phyloP scores from a whole-genome alignment of 1,140 invertebrate species.

The Tigriopus japonicus region DNA sequence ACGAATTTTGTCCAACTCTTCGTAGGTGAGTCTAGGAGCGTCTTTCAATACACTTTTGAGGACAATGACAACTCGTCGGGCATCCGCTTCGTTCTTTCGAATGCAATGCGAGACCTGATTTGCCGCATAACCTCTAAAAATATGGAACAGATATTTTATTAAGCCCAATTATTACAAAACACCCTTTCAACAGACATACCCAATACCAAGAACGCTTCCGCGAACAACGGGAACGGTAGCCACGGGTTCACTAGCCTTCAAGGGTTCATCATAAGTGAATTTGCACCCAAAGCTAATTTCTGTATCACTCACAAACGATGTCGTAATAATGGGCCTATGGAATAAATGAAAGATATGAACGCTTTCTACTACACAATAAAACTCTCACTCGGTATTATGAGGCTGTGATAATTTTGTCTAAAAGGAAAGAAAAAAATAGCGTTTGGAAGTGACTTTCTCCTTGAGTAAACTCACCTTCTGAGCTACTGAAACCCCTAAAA shows the following conservation, averaged over 20 bases:
- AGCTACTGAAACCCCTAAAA: no score
- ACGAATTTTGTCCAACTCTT: neutral
- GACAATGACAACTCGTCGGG: neutral
- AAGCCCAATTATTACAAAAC: neutral
- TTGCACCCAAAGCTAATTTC: neutral
- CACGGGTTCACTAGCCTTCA: neutral
- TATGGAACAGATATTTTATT: neutral
- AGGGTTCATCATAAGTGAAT: neutral
- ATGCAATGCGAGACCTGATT: neutral
- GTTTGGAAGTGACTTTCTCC: no score
- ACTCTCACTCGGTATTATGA: neutral
- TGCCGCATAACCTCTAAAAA: neutral
- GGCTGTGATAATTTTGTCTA: no score
- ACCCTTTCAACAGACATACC: neutral
- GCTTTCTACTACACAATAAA: neutral
- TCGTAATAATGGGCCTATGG: neutral
- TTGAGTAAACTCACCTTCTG: no score
- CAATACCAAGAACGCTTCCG: neutral
- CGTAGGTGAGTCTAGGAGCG: neutral
- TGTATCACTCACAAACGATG: neutral
- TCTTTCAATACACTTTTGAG: neutral
- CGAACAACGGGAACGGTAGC: neutral
- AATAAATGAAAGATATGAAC: neutral
- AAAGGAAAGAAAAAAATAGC: no score
- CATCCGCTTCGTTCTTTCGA: neutral